These are phyloP conservation scores for Brachionichthys hirsutus DNA, from an alignment of 2,113 vertebrate genomes.

Conservation along the genomic window DNA sequence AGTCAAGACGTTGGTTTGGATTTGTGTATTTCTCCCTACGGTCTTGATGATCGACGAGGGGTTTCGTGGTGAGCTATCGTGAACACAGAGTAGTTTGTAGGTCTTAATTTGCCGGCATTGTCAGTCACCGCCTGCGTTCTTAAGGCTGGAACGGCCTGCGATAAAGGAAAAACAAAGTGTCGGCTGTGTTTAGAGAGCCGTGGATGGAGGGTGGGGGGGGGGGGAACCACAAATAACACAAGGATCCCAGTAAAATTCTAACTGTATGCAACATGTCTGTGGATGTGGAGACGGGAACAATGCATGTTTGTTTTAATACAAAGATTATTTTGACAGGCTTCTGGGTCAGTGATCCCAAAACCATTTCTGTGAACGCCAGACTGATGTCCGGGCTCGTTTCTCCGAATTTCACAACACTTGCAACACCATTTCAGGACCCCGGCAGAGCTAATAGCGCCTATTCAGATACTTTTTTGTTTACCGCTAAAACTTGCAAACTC, in stretches of 20 bases:
- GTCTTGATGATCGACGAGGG: slow-evolving; percentile 50
- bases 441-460: background rate
- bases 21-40: slow-evolving; percentile 19
- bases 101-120: slow-evolving; percentile 64
- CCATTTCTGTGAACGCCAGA: slow-evolving; percentile 4
- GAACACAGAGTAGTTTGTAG: slow-evolving; percentile 49
- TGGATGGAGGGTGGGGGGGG: no score
- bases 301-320: slow-evolving; percentile 47
- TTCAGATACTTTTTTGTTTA: slow-evolving; percentile 5
- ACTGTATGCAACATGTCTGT: slow-evolving; percentile 21
- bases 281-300: slow-evolving; percentile 21
- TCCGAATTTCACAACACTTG: slow-evolving; percentile 15
- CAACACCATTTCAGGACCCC: background rate
- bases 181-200: slow-evolving; percentile 36
- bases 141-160: slow-evolving; percentile 34
- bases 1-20: slow-evolving; percentile 30
- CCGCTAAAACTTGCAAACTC: slow-evolving; percentile 15
- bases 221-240: slow-evolving; percentile 39
- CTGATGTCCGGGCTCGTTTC: slow-evolving; percentile 12
- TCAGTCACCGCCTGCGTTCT: slow-evolving; percentile 51
- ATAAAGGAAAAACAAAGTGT: slow-evolving; percentile 46
- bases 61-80: slow-evolving; percentile 27
- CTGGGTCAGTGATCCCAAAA: slow-evolving; percentile 5
- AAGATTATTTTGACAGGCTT: slow-evolving; percentile 12
- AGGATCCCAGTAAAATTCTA: slow-evolving; percentile 14